A percentile compares a stretch with the other conserved stretches of the same genome.
phyloP scores from a whole-genome alignment of 2,113 vertebrate genomes.

The Lepidothrix coronata region DNA sequence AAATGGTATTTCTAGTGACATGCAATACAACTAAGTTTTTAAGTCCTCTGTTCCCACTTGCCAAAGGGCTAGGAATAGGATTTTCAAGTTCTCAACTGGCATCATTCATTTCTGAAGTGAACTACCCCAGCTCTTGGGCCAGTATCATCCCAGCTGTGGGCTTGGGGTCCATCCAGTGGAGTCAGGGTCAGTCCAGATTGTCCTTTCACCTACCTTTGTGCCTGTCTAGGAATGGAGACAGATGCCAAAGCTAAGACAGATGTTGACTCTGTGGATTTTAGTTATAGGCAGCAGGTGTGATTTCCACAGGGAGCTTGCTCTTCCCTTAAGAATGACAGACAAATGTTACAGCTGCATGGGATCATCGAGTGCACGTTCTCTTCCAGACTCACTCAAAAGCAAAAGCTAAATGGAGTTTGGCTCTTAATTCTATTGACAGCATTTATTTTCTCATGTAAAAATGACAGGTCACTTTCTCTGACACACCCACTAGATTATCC shows the following conservation, averaged over 20 bases:
- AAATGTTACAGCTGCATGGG: not conserved
- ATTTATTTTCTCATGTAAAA: not conserved
- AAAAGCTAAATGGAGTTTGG: not conserved
- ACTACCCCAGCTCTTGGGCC: not conserved
- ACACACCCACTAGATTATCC: not conserved
- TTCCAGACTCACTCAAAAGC: not conserved
- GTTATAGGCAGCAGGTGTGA: not conserved
- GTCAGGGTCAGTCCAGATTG: not conserved
- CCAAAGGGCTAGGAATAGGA: not conserved
- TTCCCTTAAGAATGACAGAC: not conserved
- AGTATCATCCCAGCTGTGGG: not conserved
- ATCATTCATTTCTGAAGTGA: not conserved
- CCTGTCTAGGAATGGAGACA: not conserved
- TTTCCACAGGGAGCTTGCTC: not conserved
- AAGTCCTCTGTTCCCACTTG: not conserved
- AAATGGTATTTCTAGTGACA: not conserved
- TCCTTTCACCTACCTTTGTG: not conserved
- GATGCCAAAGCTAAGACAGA: not conserved
- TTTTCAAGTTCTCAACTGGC: not conserved
- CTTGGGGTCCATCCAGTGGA: not conserved
- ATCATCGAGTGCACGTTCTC: not conserved
- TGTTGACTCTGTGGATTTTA: not conserved
- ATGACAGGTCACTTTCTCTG: not conserved
- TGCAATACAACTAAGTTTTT: not conserved
- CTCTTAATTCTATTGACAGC: not conserved